A percentile compares a stretch with the other conserved stretches of the same genome.
Evolutionary conservation across 2,888 invertebrate genomes (phyloP).

Genomic region (Nomada ruficornis): DNA sequence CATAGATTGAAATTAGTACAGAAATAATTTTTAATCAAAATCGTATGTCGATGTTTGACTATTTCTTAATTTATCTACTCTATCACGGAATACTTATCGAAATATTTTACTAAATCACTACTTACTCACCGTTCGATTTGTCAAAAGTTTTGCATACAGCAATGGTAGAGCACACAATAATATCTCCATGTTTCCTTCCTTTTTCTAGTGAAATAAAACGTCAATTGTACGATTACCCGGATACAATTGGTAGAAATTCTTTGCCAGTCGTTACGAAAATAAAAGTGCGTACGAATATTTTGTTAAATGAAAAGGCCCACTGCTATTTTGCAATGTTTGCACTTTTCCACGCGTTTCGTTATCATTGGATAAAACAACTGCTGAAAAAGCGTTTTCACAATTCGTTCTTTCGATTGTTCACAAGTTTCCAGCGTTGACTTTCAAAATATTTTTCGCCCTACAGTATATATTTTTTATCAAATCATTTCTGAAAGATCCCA

Average conservation of each 20-base stretch:
- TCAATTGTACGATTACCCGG: not conserved
- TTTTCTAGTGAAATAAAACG: not conserved
- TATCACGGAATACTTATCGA: no score
- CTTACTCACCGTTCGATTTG: conserved; percentile 11
- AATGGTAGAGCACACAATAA: conserved; percentile 11
- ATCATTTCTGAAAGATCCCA: no score
- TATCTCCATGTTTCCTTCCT: conserved; percentile 18
- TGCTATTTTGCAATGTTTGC: not conserved
- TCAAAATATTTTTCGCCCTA: not conserved
- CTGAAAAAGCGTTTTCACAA: not conserved
- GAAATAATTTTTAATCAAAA: not conserved
- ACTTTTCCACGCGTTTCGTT: not conserved
- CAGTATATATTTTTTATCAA: no score
- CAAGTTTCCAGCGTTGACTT: not conserved
- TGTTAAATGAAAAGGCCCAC: not conserved
- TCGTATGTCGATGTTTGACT: not conserved
- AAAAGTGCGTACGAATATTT: not conserved
- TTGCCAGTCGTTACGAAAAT: not conserved
- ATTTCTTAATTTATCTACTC: not conserved
- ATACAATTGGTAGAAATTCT: no score
- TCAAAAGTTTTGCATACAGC: not conserved
- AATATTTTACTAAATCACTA: not conserved
- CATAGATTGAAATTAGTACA: not conserved
- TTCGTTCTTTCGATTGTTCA: not conserved
- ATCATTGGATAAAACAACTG: not conserved